Base-by-base conservation (phyloP, 1,140 invertebrate genomes). In the Yoshiicerus persimilis region DNA sequence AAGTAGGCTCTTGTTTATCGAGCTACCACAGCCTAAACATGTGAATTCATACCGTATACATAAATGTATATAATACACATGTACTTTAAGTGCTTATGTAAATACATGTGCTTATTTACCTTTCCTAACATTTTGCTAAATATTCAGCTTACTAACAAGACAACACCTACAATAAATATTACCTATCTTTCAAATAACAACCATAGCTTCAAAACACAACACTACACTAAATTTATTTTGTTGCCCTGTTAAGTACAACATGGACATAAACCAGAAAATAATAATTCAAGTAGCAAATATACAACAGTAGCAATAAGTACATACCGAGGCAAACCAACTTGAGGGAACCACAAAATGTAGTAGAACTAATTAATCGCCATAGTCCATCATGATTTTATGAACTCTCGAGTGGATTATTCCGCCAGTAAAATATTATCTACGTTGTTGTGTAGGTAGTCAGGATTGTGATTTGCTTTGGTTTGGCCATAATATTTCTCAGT, bases 371-470 rank as follows among this genome's bases (percentile, higher is more conserved):
- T 87, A 87, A 87, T 87, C 75, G 86, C 64, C 70, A 83, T 20
- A 83, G 70, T 87, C 62, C 86, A 87, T 87, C 86, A 80, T 87
- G 66, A 66, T 87, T 87, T 87, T 87, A 87, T 87, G 39, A 87
- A 83, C 86, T 87, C 70, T 87, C 41, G 70, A 62, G 86, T 87
- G 77, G 70, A 56, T 85, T 85, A 56, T 27, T 47, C 39, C 39
- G 39, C 23, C 25, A 85, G 16, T 85, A 64, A 80, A 80, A 80
- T 80, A 80, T 80, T 80, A 80, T 80, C 75, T 36, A 36, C 75
- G 27, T 70, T 70, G 23, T n/a, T n/a, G n/a, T n/a, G n/a, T 30
- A 56, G 47, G 13, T 16, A 56, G 23, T 36, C 75, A n/a, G n/a
- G n/a, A n/a, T 23, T 80, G 75, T 38, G 30, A 36, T 80, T 36